A percentile compares a stretch with the other conserved stretches of the same genome.
These are phyloP conservation scores for Tetramorium alpestre DNA, from an alignment of 1,140 invertebrate genomes.

Conservation along the genomic window DNA sequence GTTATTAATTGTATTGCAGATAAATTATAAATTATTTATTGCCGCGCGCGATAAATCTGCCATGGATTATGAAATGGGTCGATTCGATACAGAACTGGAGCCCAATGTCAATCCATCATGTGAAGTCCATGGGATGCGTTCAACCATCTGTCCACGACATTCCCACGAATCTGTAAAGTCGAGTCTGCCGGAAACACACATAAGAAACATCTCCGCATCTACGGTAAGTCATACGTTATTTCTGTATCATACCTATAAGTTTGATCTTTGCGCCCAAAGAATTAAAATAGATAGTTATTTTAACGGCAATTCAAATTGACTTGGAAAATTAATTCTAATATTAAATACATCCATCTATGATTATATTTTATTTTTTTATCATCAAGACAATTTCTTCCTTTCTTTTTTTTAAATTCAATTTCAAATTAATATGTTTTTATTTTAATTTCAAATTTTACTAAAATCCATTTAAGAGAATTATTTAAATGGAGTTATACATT, in stretches of 20 bases:
- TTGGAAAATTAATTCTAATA: neutral
- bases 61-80: slow-evolving; percentile 78
- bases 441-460: too few relatives aligned
- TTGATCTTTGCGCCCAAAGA: neutral
- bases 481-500: too few relatives aligned
- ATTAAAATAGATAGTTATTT: neutral
- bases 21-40: slow-evolving; percentile 96
- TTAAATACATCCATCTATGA: too few relatives aligned
- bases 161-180: neutral
- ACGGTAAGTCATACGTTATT: slow-evolving; percentile 7
- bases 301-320: too few relatives aligned
- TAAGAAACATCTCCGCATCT: neutral
- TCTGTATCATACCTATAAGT: neutral
- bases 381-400: too few relatives aligned
- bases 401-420: too few relatives aligned
- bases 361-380: too few relatives aligned
- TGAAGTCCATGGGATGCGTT: neutral
- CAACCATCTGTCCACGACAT: neutral
- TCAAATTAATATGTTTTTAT: too few relatives aligned
- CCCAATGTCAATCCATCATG: neutral
- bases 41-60: slow-evolving; percentile 90
- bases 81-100: slow-evolving; percentile 87
- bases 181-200: neutral
- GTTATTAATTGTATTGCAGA: slow-evolving; percentile 72
- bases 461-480: too few relatives aligned